Evolutionary conservation across 1,140 invertebrate species (phyloP), one percentile per base, ranked within the genome.

Genomic region (Calliphora vicina): DNA sequence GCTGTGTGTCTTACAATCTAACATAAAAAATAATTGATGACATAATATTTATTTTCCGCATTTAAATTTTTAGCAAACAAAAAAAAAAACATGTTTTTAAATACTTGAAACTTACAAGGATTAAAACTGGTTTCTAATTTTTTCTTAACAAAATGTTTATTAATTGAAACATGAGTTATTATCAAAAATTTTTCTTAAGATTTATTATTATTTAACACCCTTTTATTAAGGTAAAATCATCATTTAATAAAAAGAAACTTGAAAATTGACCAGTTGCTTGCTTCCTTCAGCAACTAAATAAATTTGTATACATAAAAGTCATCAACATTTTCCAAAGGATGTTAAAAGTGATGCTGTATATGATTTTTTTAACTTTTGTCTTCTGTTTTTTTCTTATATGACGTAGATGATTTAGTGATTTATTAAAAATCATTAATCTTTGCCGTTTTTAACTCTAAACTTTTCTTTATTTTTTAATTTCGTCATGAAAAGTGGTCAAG

Each of bases 371-470:
- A 76, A 20, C 20, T 25, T 74, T 78, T 78, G 74, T 74, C 26
- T 74, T 15, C 5, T 35, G 6, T 35, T 35, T 25, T 3, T 78
- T 20, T 29, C 12, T 74, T 15, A 23, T 25, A 17, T 78, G 74
- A 78, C 74, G 74, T 23, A 78, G 74, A 78, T 43, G 74, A 78
- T 42, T 43, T 43, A 42, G 25, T 23, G 42, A 78, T 43, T 78
- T 78, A 78, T 78, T 78, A 45, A 43, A 43, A 78, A 78, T 78
- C 74, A 78, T 78, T 78, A 78, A 78, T 78, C 74, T 78, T 78
- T 78, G 17, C 23, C 43, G 42, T 78, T 43, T 43, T 43, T 43
- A 78, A 43, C 17, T 76, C n/a, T 20, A 23, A 5, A 74, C 15
- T 74, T 78, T 43, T 43, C 71, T 43, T 26, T 29, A 5, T 74